phyloP scores from a whole-genome alignment of 2,888 invertebrate genomes.

The Tenodera sinensis region DNA sequence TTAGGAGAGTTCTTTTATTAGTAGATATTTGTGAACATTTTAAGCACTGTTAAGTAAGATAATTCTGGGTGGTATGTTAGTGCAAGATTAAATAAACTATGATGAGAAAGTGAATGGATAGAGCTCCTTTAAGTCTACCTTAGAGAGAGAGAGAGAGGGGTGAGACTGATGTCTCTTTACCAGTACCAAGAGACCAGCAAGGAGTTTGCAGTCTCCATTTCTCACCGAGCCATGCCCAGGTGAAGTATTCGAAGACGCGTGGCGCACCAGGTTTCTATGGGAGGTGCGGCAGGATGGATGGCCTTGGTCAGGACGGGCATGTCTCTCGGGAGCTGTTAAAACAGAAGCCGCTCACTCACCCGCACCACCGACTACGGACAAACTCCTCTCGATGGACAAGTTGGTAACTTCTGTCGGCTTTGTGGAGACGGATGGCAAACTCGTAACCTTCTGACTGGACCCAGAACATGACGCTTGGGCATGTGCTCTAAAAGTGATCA shows the following conservation, averaged over 20 bases:
- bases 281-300: neutral
- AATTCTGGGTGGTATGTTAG: too few species aligned
- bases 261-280: neutral
- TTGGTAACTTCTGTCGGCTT: neutral
- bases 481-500: neutral
- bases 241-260: neutral
- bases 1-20: too few species aligned
- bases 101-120: too few species aligned
- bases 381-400: neutral
- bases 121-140: too few species aligned
- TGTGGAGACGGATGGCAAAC: neutral
- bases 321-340: neutral
- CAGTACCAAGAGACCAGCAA: neutral
- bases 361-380: neutral
- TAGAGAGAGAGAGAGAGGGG: too few species aligned
- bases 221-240: neutral
- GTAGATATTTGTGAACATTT: too few species aligned
- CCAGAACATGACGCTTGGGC: neutral
- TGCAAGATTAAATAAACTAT: too few species aligned
- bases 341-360: neutral
- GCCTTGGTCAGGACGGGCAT: neutral
- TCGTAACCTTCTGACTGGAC: neutral
- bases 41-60: too few species aligned
- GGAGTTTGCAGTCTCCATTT: neutral
- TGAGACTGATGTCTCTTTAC: neutral